Base-by-base conservation (phyloP, 2,888 invertebrate genomes). In the Allolobophora icterica region DNA sequence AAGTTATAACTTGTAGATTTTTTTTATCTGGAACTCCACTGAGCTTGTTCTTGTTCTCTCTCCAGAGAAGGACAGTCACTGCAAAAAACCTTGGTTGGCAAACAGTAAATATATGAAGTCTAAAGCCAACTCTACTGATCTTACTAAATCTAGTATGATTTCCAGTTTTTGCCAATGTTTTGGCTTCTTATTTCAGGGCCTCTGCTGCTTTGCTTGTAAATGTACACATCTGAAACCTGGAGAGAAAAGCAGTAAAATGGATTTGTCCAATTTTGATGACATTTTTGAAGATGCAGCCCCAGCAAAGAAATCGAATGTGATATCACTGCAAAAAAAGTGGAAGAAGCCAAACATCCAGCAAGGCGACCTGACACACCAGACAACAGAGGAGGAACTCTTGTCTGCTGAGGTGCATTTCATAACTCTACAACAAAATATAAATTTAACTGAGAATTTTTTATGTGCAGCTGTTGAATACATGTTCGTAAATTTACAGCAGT, bases 181-280 rank as follows among this genome's bases (percentile, higher is more conserved):
- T n/a, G n/a, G n/a, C 0, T 52, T 24, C 1, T 52, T 1, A 52
- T 71, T 71, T 71, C 71, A n/a, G 13, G 24, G 21, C 13, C n/a
- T 71, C 6, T 34, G n/a, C 87, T 35, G 24, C 35, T 33, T 83
- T 24, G 30, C 30, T 87, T 87, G 35, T n/a, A 19, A 38, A 35
- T 87, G 30, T 87, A 21, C 38, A 87, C 19, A 2, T 35, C 21
- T 87, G 87, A 87, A 34, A 35, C 87, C 87, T 87, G 87, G 34
- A 38, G 87, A 87, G 87, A 87, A 38, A 24, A 17, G 87, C 34
- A 87, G 87, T 24, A 87, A 38, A 24, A 24, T 87, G 87, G 87
- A 87, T 33, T 87, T 87, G 38, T 87, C 87, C 87, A 87, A 19
- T 38, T 87, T 87, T 87, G 87, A 87, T 19, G 87, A 87, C 87